These are phyloP conservation scores for Adelosebastes latens DNA, from an alignment of 2,797 vertebrate genomes.

Conservation along the genomic window DNA sequence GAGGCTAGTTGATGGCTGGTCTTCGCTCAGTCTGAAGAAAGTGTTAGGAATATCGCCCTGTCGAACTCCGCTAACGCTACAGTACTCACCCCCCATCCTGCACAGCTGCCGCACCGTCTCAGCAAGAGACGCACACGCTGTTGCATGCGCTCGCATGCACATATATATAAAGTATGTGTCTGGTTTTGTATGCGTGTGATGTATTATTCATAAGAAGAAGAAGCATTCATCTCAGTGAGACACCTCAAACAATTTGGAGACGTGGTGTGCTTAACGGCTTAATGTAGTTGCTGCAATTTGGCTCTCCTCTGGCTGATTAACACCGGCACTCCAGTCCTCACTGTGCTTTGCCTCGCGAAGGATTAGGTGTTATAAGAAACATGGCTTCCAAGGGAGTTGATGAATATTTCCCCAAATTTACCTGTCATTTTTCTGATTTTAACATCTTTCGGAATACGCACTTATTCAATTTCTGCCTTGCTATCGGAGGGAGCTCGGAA, in stretches of 20 bases:
- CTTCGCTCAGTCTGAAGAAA: slow-evolving; percentile 41
- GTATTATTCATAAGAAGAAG: slow-evolving; percentile 81
- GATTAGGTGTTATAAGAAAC: slow-evolving; percentile 73
- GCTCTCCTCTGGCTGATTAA: slow-evolving; percentile 84
- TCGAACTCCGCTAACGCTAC: slow-evolving; percentile 6
- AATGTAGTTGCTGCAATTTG: slow-evolving; percentile 84
- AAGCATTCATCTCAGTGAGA: slow-evolving; percentile 77
- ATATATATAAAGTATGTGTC: slow-evolving; percentile 43
- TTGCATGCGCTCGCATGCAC: not conserved
- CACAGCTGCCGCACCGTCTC: slow-evolving; percentile 63
- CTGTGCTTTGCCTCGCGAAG: slow-evolving; percentile 59
- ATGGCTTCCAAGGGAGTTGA: slow-evolving; percentile 64
- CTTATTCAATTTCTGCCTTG: slow-evolving; percentile 42
- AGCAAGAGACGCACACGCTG: slow-evolving; percentile 2
- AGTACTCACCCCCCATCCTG: slow-evolving; percentile 34
- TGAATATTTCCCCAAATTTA: slow-evolving; percentile 63
- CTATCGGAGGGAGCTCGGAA: slow-evolving; percentile 22
- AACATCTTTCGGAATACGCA: slow-evolving; percentile 42
- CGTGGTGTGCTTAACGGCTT: slow-evolving; percentile 81
- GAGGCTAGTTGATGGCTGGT: slow-evolving; percentile 48
- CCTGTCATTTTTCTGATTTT: slow-evolving; percentile 63
- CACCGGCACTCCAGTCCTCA: slow-evolving; percentile 66
- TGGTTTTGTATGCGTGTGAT: slow-evolving; percentile 60
- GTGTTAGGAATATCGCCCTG: slow-evolving; percentile 7
- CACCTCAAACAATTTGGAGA: slow-evolving; percentile 83